Conservation (phyloP, 2,797 vertebrate species). For the Rhinatrema bivittatum region DNA sequence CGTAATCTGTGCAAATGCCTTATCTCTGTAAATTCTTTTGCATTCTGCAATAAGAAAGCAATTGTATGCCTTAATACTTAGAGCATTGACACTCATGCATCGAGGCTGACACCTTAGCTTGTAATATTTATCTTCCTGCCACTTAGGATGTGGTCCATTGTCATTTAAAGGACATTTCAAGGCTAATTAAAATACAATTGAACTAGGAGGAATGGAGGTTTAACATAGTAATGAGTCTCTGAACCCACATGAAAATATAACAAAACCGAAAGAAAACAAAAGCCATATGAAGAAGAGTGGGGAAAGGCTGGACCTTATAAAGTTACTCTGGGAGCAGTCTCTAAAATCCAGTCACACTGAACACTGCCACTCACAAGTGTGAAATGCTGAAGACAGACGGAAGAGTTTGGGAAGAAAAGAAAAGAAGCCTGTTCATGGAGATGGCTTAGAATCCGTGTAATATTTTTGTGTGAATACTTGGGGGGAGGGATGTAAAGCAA, state of each 20-base stretch:
- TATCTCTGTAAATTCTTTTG: constrained; percentile 24
- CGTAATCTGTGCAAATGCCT: constrained; percentile 20
- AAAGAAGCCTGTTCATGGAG: not conserved
- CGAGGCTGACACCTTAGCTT: not conserved
- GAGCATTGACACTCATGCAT: constrained; percentile 2
- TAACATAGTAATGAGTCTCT: constrained; percentile 2
- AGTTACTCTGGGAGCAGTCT: constrained; percentile 5
- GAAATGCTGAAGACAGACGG: constrained; percentile 12
- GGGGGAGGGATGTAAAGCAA: constrained; percentile 38
- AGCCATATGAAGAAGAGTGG: too few relatives aligned
- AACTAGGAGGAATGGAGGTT: constrained; percentile 13
- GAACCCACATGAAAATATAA: not conserved
- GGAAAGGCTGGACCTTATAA: constrained; percentile 7
- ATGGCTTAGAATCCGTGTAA: constrained; percentile 21
- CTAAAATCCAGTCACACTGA: not conserved
- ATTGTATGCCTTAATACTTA: constrained; percentile 25
- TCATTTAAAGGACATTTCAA: constrained; percentile 23
- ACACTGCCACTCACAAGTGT: constrained; percentile 7
- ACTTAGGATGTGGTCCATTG: constrained; percentile 18
- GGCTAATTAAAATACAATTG: constrained; percentile 21
- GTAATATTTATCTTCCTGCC: constrained; percentile 21
- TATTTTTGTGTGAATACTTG: constrained; percentile 12
- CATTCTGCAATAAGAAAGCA: constrained; percentile 9
- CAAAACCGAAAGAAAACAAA: too few relatives aligned
- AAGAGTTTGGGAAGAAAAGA: constrained; percentile 2